These are phyloP conservation scores for Benitochromis conjunctus DNA, from an alignment of 2,113 vertebrate genomes.

Conservation along the genomic window DNA sequence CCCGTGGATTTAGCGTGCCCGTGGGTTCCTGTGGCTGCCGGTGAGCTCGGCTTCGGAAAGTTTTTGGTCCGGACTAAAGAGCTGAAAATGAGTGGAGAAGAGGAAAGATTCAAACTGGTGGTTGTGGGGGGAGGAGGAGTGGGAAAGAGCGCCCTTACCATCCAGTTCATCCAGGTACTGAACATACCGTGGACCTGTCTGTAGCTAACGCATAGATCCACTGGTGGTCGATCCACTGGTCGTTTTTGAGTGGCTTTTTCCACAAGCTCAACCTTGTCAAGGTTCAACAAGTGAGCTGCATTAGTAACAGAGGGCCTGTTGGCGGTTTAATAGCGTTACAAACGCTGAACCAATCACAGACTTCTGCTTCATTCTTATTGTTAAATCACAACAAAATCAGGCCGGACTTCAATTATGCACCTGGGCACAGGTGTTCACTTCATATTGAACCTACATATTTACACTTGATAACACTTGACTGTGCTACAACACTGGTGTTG, in stretches of 20 bases:
- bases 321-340: background rate
- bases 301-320: background rate
- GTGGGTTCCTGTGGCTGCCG: background rate
- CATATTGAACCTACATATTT: accelerated
- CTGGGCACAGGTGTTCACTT: accelerated
- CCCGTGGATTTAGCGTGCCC: background rate
- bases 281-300: background rate
- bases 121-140: slow-evolving; percentile 93
- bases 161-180: slow-evolving; percentile 91
- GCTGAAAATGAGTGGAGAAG: slow-evolving; percentile 64
- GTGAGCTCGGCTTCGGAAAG: background rate
- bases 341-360: too few species aligned
- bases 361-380: background rate
- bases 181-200: background rate
- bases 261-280: background rate
- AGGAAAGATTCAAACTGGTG: slow-evolving; percentile 89
- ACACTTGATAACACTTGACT: accelerated
- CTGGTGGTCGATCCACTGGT: background rate
- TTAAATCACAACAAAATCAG: background rate
- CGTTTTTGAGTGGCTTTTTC: background rate
- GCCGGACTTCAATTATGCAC: accelerated
- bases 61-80: background rate
- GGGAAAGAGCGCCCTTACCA: slow-evolving; percentile 91
- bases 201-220: background rate
- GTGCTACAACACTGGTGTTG: background rate